phyloP scores from a whole-genome alignment of 2,113 vertebrate species.

The Caretta caretta region DNA sequence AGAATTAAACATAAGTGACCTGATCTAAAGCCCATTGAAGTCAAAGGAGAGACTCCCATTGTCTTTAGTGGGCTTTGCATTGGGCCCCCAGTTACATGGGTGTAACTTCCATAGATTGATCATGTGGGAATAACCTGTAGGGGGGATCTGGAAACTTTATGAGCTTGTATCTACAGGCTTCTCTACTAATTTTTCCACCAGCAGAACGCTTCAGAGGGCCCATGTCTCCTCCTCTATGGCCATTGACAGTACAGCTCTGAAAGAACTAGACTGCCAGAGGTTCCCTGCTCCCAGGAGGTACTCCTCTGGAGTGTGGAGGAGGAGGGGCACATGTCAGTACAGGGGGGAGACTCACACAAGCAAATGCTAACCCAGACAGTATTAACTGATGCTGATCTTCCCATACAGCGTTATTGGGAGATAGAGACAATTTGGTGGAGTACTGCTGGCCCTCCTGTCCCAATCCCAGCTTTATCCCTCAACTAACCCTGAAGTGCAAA shows the following conservation, averaged over 20 bases:
- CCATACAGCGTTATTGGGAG: neutral
- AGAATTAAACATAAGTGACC: neutral
- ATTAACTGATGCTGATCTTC: neutral
- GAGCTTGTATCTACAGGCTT: neutral
- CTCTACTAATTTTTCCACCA: neutral
- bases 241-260: neutral
- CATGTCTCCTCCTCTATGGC: neutral
- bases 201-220: neutral
- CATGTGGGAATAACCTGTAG: neutral
- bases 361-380: accelerated
- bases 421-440: slow-evolving; percentile 19
- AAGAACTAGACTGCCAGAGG: neutral
- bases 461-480: neutral
- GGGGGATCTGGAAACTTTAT: neutral
- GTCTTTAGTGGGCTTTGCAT: neutral
- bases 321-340: neutral
- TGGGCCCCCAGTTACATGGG: neutral
- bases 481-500: neutral
- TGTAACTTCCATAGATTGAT: neutral
- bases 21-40: neutral
- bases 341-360: accelerated
- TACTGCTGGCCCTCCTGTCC: neutral
- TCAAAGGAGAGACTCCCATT: no score
- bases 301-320: neutral
- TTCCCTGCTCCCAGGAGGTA: neutral